Conservation (phyloP, 2,113 vertebrate species). For the Mesoclemmys tuberculata region DNA sequence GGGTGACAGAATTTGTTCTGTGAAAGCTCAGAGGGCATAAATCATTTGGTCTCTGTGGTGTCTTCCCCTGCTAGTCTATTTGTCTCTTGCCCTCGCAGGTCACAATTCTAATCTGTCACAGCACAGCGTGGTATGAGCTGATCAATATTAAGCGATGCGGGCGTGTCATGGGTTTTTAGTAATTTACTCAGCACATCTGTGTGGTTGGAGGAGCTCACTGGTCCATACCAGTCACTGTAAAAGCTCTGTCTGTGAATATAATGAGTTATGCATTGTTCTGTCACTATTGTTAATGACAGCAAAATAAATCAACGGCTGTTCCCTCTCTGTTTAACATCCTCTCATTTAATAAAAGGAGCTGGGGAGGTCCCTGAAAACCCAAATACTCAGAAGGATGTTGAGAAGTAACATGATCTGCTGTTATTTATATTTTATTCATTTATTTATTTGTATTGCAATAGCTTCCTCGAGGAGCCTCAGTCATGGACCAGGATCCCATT, state of each 20-base stretch:
- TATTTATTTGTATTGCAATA: neutral
- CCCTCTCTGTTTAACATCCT: neutral
- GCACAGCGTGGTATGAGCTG: neutral
- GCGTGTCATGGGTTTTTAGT: neutral
- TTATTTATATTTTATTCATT: neutral
- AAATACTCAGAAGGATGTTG: neutral
- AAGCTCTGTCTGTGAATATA: neutral
- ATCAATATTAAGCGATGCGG: neutral
- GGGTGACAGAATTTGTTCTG: neutral
- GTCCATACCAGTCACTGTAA: neutral
- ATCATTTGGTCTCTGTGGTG: neutral
- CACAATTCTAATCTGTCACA: neutral
- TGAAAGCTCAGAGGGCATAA: neutral
- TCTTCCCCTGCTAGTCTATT: neutral
- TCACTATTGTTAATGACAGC: neutral
- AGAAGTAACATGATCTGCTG: rapidly evolving
- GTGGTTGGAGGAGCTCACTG: neutral
- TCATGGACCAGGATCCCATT: neutral
- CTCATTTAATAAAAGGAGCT: neutral
- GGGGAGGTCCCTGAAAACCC: neutral
- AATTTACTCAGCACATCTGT: neutral
- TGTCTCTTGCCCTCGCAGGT: neutral
- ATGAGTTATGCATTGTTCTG: rapidly evolving
- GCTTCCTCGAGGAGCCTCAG: neutral
- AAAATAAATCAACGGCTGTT: neutral